phyloP scores from a whole-genome alignment of 1,140 invertebrate genomes.

The Aphidius ervi region DNA sequence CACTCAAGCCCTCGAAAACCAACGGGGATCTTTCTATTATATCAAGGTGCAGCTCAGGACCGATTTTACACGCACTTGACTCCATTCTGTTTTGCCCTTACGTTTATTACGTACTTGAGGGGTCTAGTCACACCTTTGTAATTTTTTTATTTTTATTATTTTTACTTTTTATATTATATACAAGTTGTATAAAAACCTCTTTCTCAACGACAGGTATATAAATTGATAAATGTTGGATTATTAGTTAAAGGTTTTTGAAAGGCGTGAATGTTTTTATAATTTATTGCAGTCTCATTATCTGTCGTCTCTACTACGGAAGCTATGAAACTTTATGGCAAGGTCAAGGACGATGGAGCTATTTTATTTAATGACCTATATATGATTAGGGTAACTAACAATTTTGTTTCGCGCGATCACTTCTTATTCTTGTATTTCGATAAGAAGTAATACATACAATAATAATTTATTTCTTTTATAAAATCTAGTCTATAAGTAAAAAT shows the following conservation, averaged over 20 bases:
- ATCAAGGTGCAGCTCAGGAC: slow-evolving; percentile 36
- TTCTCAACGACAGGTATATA: slow-evolving; percentile 8
- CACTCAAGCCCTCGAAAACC: slow-evolving; percentile 18
- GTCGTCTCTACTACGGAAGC: too few relatives aligned
- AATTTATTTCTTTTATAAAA: too few relatives aligned
- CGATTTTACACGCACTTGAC: slow-evolving; percentile 57
- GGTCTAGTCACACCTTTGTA: slow-evolving; percentile 10
- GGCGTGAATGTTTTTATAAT: slow-evolving; percentile 16
- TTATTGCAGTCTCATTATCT: slow-evolving; percentile 16
- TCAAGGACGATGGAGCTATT: slow-evolving; percentile 11
- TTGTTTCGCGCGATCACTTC: too few relatives aligned
- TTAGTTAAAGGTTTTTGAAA: neutral
- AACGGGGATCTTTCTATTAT: slow-evolving; percentile 37
- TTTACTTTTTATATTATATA: slow-evolving; percentile 1
- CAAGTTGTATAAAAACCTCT: neutral
- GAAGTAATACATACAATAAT: too few relatives aligned
- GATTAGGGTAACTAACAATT: too few relatives aligned
- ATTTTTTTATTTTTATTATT: slow-evolving; percentile 10
- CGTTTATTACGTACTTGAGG: neutral
- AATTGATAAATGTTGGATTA: neutral
- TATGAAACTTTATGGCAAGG: neutral
- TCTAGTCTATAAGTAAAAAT: too few relatives aligned
- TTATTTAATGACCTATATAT: too few relatives aligned
- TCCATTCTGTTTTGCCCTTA: slow-evolving; percentile 45
- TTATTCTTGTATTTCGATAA: too few relatives aligned